Base-by-base conservation (phyloP, 2,797 vertebrate genomes). In the Dipus sagitta region DNA sequence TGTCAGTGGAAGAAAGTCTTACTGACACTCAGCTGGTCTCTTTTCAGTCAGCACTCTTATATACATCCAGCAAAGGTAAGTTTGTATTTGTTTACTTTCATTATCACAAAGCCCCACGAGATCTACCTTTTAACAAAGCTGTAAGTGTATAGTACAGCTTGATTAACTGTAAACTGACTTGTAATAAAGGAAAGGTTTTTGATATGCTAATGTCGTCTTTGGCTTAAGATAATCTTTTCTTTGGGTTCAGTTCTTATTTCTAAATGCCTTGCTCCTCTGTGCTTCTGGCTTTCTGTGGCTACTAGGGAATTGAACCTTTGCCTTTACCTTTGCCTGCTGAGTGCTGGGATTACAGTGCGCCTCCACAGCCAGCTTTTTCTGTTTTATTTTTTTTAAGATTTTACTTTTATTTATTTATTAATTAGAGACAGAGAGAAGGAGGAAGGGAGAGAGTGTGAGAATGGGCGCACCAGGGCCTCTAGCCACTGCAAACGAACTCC, bases 21-120 rank as follows among this genome's bases (percentile, higher is more conserved):
- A 98, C 99, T n/a, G 99, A 99, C 96, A 99, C 98, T 98, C 99
- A 99, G 70, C 97, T 99, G 2, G 99, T 99, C 95, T 99, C 99
- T 77, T 99, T 99, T 96, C 99, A 99, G 97, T 99, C 99, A 3
- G 99, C 99, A 3, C 99, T 99, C 82, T 98, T 99, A 32, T 99
- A 99, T 97, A 99, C 99, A 0, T 99, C 99, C 96, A 99, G 99
- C 98, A 99, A 99, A 99, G 99, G 99, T 99, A 96, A 94, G 92
- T 62, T 67, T 76, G 72, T 52, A 12, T 68, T 87, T 52, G 28
- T 68, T 87, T 52, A 21, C 38, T 87, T 90, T 85, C 28, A 21
- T 58, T 92, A 30, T 91, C 71, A 30, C 77, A 64, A 67, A 92
- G 83, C 32, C 38, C 18, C 32, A 60, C 76, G 13, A 15, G 47